Base-by-base conservation (phyloP, 2,797 vertebrate genomes). In the Oophaga sylvatica region DNA sequence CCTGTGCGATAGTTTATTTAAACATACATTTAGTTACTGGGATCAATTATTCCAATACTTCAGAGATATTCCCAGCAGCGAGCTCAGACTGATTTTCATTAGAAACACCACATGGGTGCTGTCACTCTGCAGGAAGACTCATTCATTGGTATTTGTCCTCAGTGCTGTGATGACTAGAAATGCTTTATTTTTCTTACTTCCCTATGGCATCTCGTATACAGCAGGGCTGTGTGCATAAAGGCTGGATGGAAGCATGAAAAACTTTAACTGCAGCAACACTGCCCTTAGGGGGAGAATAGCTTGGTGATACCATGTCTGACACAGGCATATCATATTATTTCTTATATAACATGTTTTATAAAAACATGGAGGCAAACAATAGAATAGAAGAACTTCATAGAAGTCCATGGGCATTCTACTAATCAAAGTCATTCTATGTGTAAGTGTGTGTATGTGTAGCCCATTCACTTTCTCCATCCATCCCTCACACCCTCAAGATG, bases 31-130 rank as follows among this genome's bases (percentile, higher is more conserved):
- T 11, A 77, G n/a, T 26, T 26, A 56, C 22, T 77, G 11, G 48
- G 13, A 77, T 77, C 75, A 77, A 77, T 77, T 77, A 26, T 56
- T 77, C 48, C 75, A 56, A 77, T 77, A 16, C 20, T 77, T 77
- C 22, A 77, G 75, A 56, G 75, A 56, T 26, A 56, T 77, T 77
- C 45, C 22, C 75, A 77, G 75, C 53, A 48, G 75, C 56, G 13
- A 56, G 48, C 75, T 77, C 48, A 77, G 75, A 16, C 48, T 53
- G 22, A 77, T 19, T 45, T 77, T 48, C 22, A 77, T 77, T 77
- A 56, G 22, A 6, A 45, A 48, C 48, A n/a, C 75, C 22, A 26
- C 75, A 77, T 26, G 48, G 11, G 45, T 48, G 48, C n/a, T 26
- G 12, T 77, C 22, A 29, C 75, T 77, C 45, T 77, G 45, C n/a